Conservation (phyloP, 2,113 vertebrate species). For the Otus sunia region DNA sequence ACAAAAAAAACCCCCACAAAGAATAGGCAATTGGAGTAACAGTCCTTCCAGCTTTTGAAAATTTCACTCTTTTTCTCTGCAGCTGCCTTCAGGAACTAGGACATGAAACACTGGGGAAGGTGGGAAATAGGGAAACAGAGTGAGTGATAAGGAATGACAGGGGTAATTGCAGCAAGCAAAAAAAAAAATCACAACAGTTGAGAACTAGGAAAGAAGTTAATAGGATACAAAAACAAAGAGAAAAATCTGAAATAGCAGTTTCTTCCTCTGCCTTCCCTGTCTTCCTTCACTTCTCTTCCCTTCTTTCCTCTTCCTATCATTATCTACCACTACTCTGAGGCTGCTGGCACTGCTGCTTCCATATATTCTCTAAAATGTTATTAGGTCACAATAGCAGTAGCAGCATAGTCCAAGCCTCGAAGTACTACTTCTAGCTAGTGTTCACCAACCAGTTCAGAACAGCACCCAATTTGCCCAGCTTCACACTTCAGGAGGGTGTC, state of each 20-base stretch:
- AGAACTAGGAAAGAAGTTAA: not conserved
- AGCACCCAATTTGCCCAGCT: not conserved
- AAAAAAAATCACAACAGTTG: not conserved
- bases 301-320: not conserved
- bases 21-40: not conserved
- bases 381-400: not conserved
- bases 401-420: not conserved
- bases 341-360: not conserved
- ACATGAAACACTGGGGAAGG: not conserved
- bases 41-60: not conserved
- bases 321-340: not conserved
- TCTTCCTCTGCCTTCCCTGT: not conserved
- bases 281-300: not conserved
- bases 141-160: not conserved
- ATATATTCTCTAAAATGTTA: not conserved
- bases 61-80: not conserved
- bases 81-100: not conserved
- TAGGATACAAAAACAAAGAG: not conserved
- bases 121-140: not conserved
- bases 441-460: not conserved
- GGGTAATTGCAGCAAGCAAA: not conserved
- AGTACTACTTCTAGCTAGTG: not conserved
- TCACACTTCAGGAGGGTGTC: not conserved
- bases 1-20: too few species aligned
- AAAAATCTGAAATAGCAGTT: not conserved